Base-by-base conservation (phyloP, 2,113 vertebrate species). In the Sapayoa aenigma region DNA sequence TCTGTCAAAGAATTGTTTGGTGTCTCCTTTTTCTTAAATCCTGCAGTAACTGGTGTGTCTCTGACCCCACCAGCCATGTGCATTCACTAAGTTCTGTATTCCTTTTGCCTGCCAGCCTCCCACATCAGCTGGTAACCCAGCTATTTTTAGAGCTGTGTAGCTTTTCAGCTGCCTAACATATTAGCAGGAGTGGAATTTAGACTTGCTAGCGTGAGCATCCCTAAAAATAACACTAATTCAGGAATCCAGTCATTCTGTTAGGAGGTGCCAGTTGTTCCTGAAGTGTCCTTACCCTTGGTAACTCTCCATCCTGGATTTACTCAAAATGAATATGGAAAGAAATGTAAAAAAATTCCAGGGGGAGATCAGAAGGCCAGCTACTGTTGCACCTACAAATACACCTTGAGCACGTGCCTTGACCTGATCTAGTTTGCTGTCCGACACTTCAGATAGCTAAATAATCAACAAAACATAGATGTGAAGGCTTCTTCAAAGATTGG, bases 71-170 rank as follows among this genome's bases (percentile, higher is more conserved):
- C 9, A 58, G 62, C 73, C 73, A 23, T 4, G 33, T 63, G 83
- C 11, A 2, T 74, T 73, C 87, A 85, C 11, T 58, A 63, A 84
- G 76, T 79, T 83, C 60, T 87, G 68, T 79, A 42, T 81, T 97
- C 88, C 66, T 37, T 96, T 92, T 95, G 88, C 73, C 82, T 83
- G 86, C 63, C 82, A 91, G 84, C 55, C 69, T 93, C 66, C 94
- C 8, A 23, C 87, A 56, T 94, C 92, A 87, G 84, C 88, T 87
- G 90, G 71, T 90, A 82, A 84, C 76, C 77, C 58, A 39, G 84
- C 88, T 97, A 97, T 97, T 96, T 97, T 95, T 97, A 96, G 97
- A 63, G n/a, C 83, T 84, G 37, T 73, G 60, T 33, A 84, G 90
- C 75, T 96, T 95, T 91, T 90, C 88, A 95, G 88, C 95, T 96